phyloP scores from a whole-genome alignment of 1,140 invertebrate species.

The Ylistrum balloti region DNA sequence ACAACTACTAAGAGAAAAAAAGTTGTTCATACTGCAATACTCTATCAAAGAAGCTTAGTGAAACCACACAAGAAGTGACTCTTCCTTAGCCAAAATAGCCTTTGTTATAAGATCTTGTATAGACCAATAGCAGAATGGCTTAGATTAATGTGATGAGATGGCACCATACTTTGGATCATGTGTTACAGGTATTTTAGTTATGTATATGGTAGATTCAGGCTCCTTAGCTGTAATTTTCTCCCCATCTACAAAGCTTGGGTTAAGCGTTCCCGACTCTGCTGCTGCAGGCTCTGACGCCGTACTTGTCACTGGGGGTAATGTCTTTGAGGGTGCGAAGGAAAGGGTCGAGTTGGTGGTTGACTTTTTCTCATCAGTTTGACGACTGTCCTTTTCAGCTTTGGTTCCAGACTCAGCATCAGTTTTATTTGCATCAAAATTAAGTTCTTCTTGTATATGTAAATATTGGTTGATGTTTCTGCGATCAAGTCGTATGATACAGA shows the following conservation, averaged over 20 bases:
- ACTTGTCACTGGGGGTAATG: not conserved
- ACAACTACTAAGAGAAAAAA: too few relatives aligned
- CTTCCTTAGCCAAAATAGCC: too few relatives aligned
- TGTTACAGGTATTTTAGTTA: not conserved
- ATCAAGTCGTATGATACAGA: conserved; percentile 69
- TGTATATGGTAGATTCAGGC: not conserved
- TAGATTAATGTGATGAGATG: not conserved
- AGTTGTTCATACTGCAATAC: too few relatives aligned
- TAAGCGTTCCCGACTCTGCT: not conserved
- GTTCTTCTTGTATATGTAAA: not conserved
- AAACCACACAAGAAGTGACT: too few relatives aligned
- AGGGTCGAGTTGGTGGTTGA: not conserved
- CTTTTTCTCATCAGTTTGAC: not conserved
- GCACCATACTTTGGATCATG: not conserved
- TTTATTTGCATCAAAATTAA: not conserved
- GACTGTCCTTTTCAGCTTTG: not conserved
- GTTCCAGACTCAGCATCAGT: too few relatives aligned
- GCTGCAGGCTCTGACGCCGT: not conserved
- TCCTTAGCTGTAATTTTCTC: not conserved
- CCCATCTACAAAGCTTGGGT: not conserved
- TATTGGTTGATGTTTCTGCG: not conserved
- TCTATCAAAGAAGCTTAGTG: too few relatives aligned
- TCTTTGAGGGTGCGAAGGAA: not conserved
- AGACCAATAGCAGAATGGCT: too few relatives aligned
- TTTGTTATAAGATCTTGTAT: too few relatives aligned